Evolutionary conservation across 2,113 vertebrate species (phyloP).

Genomic region (Ochotona princeps): DNA sequence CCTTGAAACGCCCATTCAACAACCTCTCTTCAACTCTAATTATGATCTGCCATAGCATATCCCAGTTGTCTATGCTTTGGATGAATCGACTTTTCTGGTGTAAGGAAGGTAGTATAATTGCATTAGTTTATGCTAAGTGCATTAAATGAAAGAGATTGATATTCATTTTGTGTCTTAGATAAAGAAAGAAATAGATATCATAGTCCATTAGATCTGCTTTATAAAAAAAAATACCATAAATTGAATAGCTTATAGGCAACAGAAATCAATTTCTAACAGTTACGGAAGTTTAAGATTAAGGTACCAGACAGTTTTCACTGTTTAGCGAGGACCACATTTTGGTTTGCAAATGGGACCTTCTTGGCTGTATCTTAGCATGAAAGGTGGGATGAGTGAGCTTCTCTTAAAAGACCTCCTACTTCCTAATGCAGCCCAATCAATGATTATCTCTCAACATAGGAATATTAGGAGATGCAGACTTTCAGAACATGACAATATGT

Average conservation of each 20-base stretch:
- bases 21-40: neutral
- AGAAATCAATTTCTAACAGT: neutral
- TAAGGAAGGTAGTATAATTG: neutral
- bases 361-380: neutral
- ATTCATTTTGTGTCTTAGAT: neutral
- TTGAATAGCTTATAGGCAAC: neutral
- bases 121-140: neutral
- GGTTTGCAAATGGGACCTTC: neutral
- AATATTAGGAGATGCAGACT: neutral
- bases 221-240: neutral
- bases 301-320: too few species aligned
- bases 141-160: neutral
- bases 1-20: constrained; percentile 42
- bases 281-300: neutral
- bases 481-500: neutral
- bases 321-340: neutral
- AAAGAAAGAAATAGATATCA: neutral
- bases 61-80: neutral
- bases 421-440: neutral
- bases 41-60: neutral
- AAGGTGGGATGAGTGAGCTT: neutral
- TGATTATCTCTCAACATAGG: neutral
- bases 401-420: neutral
- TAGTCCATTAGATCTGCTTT: neutral
- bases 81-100: constrained; percentile 34